Conservation (phyloP, 2,888 invertebrate genomes). For the Orchesellides sinensis region DNA sequence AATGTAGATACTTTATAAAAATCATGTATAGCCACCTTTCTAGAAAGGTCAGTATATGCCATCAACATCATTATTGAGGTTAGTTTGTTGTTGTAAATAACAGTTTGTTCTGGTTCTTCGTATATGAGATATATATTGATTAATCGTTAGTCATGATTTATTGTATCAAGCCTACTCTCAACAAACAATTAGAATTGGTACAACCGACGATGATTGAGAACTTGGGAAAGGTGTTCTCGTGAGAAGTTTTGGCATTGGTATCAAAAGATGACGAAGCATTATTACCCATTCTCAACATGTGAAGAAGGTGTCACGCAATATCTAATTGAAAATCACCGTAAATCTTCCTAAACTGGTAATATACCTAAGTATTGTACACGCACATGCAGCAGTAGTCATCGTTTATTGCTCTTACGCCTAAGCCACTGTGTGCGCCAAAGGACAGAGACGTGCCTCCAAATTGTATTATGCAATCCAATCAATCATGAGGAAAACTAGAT, state of each 20-base stretch:
- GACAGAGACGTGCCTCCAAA: neutral
- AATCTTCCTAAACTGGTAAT: conserved; percentile 35
- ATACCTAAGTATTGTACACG: neutral
- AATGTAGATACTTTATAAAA: neutral
- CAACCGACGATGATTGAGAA: conserved; percentile 43
- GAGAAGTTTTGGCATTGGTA: conserved; percentile 62
- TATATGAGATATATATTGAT: conserved; percentile 20
- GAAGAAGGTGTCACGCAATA: conserved; percentile 59
- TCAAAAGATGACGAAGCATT: conserved; percentile 45
- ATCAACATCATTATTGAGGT: conserved; percentile 36
- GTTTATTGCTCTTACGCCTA: conserved; percentile 12
- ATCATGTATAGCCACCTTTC: conserved; percentile 26
- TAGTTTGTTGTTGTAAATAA: conserved; percentile 7
- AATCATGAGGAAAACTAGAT: conserved; percentile 55
- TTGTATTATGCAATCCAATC: conserved; percentile 17
- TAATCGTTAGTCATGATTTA: conserved; percentile 62
- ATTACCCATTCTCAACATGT: conserved; percentile 20
- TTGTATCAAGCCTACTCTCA: conserved; percentile 62
- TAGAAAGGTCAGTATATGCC: conserved; percentile 47
- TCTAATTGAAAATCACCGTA: conserved; percentile 62
- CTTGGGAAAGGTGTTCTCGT: conserved; percentile 55
- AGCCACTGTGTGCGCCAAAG: neutral
- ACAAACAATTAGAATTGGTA: conserved; percentile 58
- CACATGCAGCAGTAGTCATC: conserved; percentile 16
- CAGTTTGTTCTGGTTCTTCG: neutral